Evolutionary conservation across 2,113 vertebrate species (phyloP).

Genomic region (Phrynosoma platyrhinos): DNA sequence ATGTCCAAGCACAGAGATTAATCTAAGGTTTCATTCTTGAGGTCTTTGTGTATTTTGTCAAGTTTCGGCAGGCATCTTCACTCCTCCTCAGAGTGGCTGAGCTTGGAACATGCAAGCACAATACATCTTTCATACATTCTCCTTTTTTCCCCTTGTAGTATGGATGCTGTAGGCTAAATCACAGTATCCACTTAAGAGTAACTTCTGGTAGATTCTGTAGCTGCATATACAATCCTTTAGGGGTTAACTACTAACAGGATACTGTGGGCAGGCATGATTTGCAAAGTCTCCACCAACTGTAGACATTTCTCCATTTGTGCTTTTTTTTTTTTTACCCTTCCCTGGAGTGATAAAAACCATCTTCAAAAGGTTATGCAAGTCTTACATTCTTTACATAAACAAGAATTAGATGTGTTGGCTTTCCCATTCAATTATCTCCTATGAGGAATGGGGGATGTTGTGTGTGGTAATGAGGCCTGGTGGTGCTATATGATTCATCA

Average conservation of each 20-base stretch:
- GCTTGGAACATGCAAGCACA: not conserved
- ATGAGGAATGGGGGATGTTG: slow-evolving; percentile 35
- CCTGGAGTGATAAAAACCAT: slow-evolving; percentile 15
- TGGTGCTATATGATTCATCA: slow-evolving; percentile 34
- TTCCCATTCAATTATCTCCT: slow-evolving; percentile 33
- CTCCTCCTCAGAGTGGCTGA: not conserved
- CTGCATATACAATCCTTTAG: not conserved
- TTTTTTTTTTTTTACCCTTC: not conserved
- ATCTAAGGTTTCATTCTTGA: too few species aligned
- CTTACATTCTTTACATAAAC: slow-evolving; percentile 2
- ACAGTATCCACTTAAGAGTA: not conserved
- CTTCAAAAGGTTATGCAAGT: not conserved
- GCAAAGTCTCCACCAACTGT: not conserved
- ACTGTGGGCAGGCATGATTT: not conserved
- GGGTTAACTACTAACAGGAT: not conserved
- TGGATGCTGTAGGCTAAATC: not conserved
- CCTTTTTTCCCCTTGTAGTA: not conserved
- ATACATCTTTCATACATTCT: not conserved
- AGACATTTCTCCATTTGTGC: not conserved
- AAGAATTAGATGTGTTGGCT: slow-evolving; percentile 26
- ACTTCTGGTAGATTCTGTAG: not conserved
- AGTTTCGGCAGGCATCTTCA: not conserved
- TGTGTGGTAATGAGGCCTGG: slow-evolving; percentile 39
- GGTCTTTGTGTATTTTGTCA: not conserved
- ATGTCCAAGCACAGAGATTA: not conserved